Evolutionary conservation across 2,113 vertebrate genomes (phyloP), one percentile per base, ranked within the genome.

Genomic region (Scomber japonicus): DNA sequence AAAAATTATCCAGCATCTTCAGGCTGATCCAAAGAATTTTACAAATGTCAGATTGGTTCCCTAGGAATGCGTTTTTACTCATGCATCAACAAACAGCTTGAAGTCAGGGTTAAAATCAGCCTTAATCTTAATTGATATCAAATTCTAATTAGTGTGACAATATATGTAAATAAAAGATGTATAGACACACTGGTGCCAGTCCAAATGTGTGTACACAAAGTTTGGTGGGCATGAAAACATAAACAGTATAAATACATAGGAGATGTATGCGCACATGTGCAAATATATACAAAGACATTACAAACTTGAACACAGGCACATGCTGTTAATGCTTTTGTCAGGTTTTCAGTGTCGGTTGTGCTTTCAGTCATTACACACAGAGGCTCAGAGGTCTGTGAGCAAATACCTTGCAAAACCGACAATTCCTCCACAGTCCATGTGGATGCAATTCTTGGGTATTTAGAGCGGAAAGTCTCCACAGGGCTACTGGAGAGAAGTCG

Each of bases 381-480:
- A 60, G 24, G 44, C 69, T 68, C 65, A 10, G 65, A 83, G 51
- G 56, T 83, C 79, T 78, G 76, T 71, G 59, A 75, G 57, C 74
- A 78, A 88, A 84, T 68, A 67, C 73, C 77, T 84, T 10, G 1
- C 75, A 86, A 89, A 72, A 53, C 21, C 31, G 4, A 62, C 69
- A 11, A 7, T 70, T 75, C 73, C 75, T 65, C 45, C 61, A 44
- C 74, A 45, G 50, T 70, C 81, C 88, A 91, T 89, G 89, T 92
- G 91, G 89, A 89, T 89, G 86, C 75, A 86, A 90, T 89, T 88
- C 82, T 75, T 89, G 77, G 79, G 77, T 91, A 90, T 89, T 86
- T 84, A 87, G 90, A 92, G 91, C 78, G 84, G 91, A 93, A 92
- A 91, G 87, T 87, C 89, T 93, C 89, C 88, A 89, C 75, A 45